Conservation (phyloP, 2,113 vertebrate genomes). For the Saccopteryx bilineata region DNA sequence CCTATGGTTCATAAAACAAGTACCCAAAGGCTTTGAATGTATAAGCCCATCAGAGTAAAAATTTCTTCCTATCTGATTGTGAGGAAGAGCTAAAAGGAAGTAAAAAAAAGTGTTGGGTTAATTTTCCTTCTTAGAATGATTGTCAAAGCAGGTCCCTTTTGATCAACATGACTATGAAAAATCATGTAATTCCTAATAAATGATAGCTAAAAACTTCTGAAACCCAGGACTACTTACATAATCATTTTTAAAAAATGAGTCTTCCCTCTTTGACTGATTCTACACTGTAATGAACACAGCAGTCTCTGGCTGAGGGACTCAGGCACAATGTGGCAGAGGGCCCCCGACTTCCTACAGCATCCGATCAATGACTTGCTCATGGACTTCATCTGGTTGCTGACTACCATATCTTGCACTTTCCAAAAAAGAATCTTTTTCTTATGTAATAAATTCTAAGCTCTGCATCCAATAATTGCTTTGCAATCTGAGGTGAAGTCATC, state of each 20-base stretch:
- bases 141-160: constrained; percentile 74
- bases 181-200: constrained; percentile 43
- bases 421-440: constrained; percentile 44
- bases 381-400: constrained; percentile 29
- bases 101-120: constrained; percentile 27
- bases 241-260: constrained; percentile 1
- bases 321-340: constrained; percentile 65
- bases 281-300: constrained; percentile 49
- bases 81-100: constrained; percentile 56
- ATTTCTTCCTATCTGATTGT: constrained; percentile 43
- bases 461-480: constrained; percentile 58
- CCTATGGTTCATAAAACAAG: constrained; percentile 14
- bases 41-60: background rate
- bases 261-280: constrained; percentile 65
- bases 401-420: constrained; percentile 8
- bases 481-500: constrained; percentile 53
- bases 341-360: constrained; percentile 24
- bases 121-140: constrained; percentile 73
- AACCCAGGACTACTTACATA: constrained; percentile 6
- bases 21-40: constrained; percentile 36
- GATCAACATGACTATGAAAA: constrained; percentile 54
- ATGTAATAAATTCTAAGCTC: constrained; percentile 64
- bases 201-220: constrained; percentile 46
- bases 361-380: background rate
- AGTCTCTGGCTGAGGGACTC: constrained; percentile 61